These are phyloP conservation scores for Redunca redunca DNA, from an alignment of 2,113 vertebrate genomes.

Conservation along the genomic window DNA sequence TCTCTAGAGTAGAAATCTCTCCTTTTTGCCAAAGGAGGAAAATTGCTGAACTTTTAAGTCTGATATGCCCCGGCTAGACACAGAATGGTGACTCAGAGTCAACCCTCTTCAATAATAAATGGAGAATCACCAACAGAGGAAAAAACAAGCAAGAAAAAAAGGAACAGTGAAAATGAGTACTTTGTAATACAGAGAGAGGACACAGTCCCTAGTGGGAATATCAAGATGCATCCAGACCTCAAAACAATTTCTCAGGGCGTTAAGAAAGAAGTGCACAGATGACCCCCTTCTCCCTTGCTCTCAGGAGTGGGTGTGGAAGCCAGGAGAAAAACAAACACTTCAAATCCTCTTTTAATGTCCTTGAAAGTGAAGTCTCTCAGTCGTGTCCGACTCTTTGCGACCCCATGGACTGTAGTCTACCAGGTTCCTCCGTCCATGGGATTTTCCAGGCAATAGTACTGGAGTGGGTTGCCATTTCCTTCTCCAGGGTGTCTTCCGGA, in stretches of 20 bases:
- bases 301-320: background rate
- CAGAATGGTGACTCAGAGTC: background rate
- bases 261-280: background rate
- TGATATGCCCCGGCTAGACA: background rate
- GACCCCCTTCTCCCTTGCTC: background rate
- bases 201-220: background rate
- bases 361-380: background rate
- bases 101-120: background rate
- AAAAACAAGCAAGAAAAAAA: too few relatives aligned
- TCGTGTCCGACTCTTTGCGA: rapidly evolving
- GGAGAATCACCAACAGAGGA: background rate
- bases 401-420: background rate
- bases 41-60: background rate
- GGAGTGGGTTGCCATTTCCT: background rate
- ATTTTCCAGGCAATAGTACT: background rate
- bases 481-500: background rate
- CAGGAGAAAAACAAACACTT: background rate
- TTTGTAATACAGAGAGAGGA: background rate
- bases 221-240: too few relatives aligned
- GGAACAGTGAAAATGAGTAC: background rate
- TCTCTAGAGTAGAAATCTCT: background rate
- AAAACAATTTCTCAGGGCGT: too few relatives aligned
- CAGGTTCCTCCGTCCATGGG: background rate
- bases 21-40: background rate
- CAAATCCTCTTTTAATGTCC: background rate